A percentile compares a stretch with the other conserved stretches of the same genome.
phyloP scores from a whole-genome alignment of 2,888 invertebrate species.

The Venusia cambrica region DNA sequence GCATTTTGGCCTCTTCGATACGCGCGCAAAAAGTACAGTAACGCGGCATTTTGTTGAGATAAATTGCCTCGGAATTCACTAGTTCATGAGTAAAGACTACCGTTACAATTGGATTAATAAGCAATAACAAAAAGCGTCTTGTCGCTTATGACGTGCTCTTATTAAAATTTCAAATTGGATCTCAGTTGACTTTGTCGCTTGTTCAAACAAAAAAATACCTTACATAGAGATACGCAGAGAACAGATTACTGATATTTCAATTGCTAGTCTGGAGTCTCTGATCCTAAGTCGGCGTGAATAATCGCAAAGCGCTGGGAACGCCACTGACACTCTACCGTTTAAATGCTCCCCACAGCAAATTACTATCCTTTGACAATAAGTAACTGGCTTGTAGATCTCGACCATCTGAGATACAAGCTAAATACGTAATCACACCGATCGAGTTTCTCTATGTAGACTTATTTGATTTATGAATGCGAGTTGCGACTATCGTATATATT shows the following conservation, averaged over 20 bases:
- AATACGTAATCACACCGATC: slow-evolving; percentile 31
- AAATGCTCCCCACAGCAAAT: slow-evolving; percentile 36
- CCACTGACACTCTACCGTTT: slow-evolving; percentile 51
- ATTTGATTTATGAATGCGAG: slow-evolving; percentile 29
- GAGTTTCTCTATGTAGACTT: slow-evolving; percentile 27
- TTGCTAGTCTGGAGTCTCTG: slow-evolving; percentile 13
- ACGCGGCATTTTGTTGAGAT: slow-evolving; percentile 11
- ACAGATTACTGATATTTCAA: slow-evolving; percentile 5
- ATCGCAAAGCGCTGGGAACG: slow-evolving; percentile 55
- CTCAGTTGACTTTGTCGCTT: slow-evolving; percentile 17
- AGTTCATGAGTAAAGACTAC: slow-evolving; percentile 33
- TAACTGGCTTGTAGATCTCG: slow-evolving; percentile 25
- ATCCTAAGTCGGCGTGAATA: slow-evolving; percentile 66
- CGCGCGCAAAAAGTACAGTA: slow-evolving; percentile 15
- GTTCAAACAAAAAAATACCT: slow-evolving; percentile 20
- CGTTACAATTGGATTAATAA: slow-evolving; percentile 48
- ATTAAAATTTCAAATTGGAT: slow-evolving; percentile 49
- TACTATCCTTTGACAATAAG: slow-evolving; percentile 32
- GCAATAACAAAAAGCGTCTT: slow-evolving; percentile 41
- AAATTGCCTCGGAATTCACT: slow-evolving; percentile 1
- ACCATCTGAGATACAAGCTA: slow-evolving; percentile 33
- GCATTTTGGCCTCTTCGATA: slow-evolving; percentile 24
- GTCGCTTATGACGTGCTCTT: slow-evolving; percentile 46
- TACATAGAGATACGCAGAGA: slow-evolving; percentile 16
- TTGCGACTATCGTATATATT: slow-evolving; percentile 15